phyloP scores from a whole-genome alignment of 30 jellyfish, hydroid and myxozoan genomes.

The Cassiopea xamachana region DNA sequence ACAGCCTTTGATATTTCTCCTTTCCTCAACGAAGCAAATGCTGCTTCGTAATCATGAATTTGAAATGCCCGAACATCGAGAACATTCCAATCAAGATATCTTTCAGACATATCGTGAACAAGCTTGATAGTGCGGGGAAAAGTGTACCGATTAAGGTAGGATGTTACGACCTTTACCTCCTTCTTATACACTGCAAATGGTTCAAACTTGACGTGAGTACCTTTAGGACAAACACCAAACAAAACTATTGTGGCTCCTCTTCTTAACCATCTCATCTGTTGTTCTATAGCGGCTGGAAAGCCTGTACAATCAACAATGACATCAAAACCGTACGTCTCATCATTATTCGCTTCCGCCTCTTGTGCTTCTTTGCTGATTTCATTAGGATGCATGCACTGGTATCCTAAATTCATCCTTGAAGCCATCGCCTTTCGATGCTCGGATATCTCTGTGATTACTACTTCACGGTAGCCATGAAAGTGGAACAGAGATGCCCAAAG shows the following conservation, averaged over 20 bases:
- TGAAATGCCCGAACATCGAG: constrained; percentile 71
- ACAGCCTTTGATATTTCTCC: constrained; percentile 92
- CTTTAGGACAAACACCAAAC: constrained; percentile 91
- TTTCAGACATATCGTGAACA: constrained; percentile 82
- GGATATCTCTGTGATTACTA: constrained; percentile 76
- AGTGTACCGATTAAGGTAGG: constrained; percentile 78
- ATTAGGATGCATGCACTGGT: constrained; percentile 66
- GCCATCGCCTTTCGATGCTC: constrained; percentile 88
- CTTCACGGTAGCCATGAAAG: constrained; percentile 92
- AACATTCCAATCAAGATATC: constrained; percentile 78
- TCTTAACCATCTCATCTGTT: constrained; percentile 79
- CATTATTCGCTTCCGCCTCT: constrained; percentile 38
- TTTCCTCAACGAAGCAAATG: constrained; percentile 71
- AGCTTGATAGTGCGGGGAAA: constrained; percentile 75
- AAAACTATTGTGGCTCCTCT: constrained; percentile 86
- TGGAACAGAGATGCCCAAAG: constrained; percentile 91
- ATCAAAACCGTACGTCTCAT: constrained; percentile 90
- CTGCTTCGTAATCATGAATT: constrained; percentile 83
- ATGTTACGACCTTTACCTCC: constrained; percentile 74
- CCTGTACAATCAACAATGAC: constrained; percentile 93
- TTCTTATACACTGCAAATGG: constrained; percentile 80
- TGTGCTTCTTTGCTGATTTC: constrained; percentile 33
- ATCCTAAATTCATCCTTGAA: constrained; percentile 72
- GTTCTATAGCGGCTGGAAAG: constrained; percentile 73
- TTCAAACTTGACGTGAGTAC: constrained; percentile 72